A percentile compares a stretch with the other conserved stretches of the same genome.
phyloP scores from a whole-genome alignment of 2,888 invertebrate species.

The Hermaeophaga mercurialis region DNA sequence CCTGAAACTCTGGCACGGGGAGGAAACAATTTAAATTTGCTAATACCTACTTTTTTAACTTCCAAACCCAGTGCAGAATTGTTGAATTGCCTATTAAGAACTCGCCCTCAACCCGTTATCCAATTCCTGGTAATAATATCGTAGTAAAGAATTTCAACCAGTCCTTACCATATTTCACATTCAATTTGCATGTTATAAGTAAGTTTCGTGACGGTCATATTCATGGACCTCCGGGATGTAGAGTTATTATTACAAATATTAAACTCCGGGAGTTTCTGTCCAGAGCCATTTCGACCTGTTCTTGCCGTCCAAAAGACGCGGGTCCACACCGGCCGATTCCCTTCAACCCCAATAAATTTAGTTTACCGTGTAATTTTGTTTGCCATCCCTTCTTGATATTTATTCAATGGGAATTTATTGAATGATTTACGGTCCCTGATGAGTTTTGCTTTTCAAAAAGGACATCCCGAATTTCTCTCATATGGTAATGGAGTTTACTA shows the following conservation, averaged over 20 bases:
- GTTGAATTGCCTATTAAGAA: no score
- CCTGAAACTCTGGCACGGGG: no score
- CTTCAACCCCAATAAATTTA: conserved; percentile 40
- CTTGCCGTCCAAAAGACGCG: conserved; percentile 12
- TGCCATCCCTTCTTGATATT: conserved; percentile 35
- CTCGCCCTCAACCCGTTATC: no score
- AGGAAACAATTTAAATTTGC: no score
- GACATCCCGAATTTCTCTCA: background rate
- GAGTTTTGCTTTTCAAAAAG: conserved; percentile 13
- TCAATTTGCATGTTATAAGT: conserved; percentile 35
- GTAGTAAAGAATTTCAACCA: no score
- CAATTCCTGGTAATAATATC: no score
- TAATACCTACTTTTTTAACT: no score
- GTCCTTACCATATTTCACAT: conserved; percentile 29
- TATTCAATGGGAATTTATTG: conserved; percentile 36
- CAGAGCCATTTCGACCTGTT: conserved; percentile 21
- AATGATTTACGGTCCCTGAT: conserved; percentile 29
- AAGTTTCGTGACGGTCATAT: conserved; percentile 35
- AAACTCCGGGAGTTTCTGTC: conserved; percentile 34
- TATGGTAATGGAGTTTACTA: conserved; percentile 7
- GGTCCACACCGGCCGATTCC: conserved; percentile 20
- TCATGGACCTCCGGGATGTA: conserved; percentile 38
- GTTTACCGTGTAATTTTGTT: conserved; percentile 41
- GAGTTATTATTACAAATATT: conserved; percentile 42
- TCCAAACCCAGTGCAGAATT: no score